These are phyloP conservation scores for Nematopogon swammerdamellus DNA, from an alignment of 2,888 invertebrate species.

Conservation along the genomic window DNA sequence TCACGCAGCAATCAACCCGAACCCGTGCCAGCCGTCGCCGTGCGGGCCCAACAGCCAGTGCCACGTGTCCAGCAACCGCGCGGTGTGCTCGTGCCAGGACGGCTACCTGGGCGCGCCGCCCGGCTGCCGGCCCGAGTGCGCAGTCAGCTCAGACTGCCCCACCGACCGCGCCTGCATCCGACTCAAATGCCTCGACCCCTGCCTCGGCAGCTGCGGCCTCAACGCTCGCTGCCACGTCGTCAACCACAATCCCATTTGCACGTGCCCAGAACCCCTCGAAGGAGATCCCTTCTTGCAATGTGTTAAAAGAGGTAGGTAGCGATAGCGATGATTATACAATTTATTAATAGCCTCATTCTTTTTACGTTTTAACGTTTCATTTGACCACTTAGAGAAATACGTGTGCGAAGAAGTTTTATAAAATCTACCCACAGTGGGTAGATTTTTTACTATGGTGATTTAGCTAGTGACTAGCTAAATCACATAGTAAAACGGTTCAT, in stretches of 20 bases:
- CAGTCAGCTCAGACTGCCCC: conserved; percentile 73
- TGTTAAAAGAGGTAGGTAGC: conserved; percentile 42
- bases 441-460: too few species aligned
- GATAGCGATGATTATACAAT: too few species aligned
- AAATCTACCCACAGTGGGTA: too few species aligned
- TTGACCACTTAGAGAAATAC: too few species aligned
- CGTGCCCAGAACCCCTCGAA: conserved; percentile 62
- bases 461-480: too few species aligned
- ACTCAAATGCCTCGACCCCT: conserved; percentile 74
- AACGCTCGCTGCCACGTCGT: conserved; percentile 76
- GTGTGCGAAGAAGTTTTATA: too few species aligned
- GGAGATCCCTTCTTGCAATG: conserved; percentile 80
- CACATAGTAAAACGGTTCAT: too few species aligned
- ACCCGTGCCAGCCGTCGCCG: conserved; percentile 74
- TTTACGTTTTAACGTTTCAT: too few species aligned
- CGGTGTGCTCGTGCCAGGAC: conserved; percentile 69
- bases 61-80: conserved; percentile 63
- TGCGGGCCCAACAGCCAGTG: conserved; percentile 77
- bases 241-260: conserved; percentile 77
- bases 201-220: conserved; percentile 71
- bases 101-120: conserved; percentile 73
- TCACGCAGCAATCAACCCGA: conserved; percentile 26
- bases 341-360: too few species aligned
- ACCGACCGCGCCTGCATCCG: conserved; percentile 70
- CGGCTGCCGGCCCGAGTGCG: conserved; percentile 71